A percentile compares a stretch with the other conserved stretches of the same genome.
Conservation (phyloP, 2,888 invertebrate species). For the Leucophenga montana region DNA sequence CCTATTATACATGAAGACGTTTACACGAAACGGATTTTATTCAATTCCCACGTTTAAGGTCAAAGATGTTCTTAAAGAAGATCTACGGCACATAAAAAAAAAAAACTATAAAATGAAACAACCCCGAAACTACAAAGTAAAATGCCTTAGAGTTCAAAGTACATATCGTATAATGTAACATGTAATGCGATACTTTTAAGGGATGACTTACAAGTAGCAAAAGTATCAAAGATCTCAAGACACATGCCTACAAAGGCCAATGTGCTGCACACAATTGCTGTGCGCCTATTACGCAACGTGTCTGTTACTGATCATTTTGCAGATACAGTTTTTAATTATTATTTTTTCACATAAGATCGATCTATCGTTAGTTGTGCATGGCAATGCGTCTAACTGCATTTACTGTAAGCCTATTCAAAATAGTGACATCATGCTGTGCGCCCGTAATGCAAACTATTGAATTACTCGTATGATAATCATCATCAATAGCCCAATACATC, state of each 20-base stretch:
- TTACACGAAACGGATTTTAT: conserved; percentile 55
- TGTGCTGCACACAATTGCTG: neutral
- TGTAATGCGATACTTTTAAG: conserved; percentile 1
- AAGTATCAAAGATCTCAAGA: neutral
- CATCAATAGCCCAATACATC: too few species aligned
- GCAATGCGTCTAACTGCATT: neutral
- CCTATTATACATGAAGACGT: conserved; percentile 48
- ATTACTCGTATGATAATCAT: too few species aligned
- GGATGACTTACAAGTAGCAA: conserved; percentile 14
- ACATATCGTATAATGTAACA: neutral
- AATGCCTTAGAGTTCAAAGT: neutral
- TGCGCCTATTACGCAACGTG: neutral
- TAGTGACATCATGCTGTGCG: conserved; percentile 30
- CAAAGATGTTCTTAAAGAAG: conserved; percentile 30
- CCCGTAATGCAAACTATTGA: conserved; percentile 5
- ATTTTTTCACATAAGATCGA: conserved; percentile 24
- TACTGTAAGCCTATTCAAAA: conserved; percentile 31
- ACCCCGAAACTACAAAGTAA: neutral
- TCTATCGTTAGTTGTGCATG: too few species aligned
- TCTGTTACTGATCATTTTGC: neutral
- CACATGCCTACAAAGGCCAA: neutral
- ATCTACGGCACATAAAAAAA: neutral
- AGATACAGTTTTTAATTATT: too few species aligned
- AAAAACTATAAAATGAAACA: neutral
- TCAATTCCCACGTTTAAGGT: conserved; percentile 45